A percentile compares a stretch with the other conserved stretches of the same genome.
Conservation (phyloP, 2,113 vertebrate genomes). For the Oryzias woworae region DNA sequence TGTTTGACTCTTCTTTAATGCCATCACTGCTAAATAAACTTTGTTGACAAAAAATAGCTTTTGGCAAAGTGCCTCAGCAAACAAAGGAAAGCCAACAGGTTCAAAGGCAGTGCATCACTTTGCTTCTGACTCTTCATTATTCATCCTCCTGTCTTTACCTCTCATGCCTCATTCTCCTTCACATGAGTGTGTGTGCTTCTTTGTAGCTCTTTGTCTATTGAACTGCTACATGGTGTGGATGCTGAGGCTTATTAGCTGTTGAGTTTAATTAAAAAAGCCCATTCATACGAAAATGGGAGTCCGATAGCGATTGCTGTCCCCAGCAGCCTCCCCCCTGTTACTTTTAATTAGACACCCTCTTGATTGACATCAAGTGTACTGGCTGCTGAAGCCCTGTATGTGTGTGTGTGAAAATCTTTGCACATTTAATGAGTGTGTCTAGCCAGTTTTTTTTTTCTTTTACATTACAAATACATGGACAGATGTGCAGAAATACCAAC, state of each 20-base stretch:
- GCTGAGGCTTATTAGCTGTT: slow-evolving; percentile 82
- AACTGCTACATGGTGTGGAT: slow-evolving; percentile 83
- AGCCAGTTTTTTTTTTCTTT: slow-evolving; percentile 27
- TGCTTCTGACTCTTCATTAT: slow-evolving; percentile 73
- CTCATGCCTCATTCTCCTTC: slow-evolving; percentile 62
- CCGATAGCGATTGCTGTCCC: slow-evolving; percentile 91
- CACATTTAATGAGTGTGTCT: slow-evolving; percentile 15
- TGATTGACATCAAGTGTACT: slow-evolving; percentile 79
- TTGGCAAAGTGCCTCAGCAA: slow-evolving; percentile 69
- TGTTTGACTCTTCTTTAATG: slow-evolving; percentile 69
- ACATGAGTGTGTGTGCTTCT: slow-evolving; percentile 49
- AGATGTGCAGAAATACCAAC: slow-evolving; percentile 45
- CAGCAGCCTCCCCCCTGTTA: slow-evolving; percentile 89
- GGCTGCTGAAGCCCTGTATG: slow-evolving; percentile 49
- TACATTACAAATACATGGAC: slow-evolving; percentile 45
- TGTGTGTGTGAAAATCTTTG: slow-evolving; percentile 12
- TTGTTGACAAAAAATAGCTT: slow-evolving; percentile 77
- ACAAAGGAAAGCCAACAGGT: slow-evolving; percentile 79
- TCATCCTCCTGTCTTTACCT: slow-evolving; percentile 76
- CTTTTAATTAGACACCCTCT: slow-evolving; percentile 90
- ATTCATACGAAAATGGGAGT: slow-evolving; percentile 96
- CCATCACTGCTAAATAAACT: slow-evolving; percentile 77
- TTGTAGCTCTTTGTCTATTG: slow-evolving; percentile 79
- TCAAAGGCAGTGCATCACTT: slow-evolving; percentile 80
- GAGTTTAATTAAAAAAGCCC: slow-evolving; percentile 94